These are phyloP conservation scores for Xylophagus ater DNA, from an alignment of 2,888 invertebrate species.

Conservation along the genomic window DNA sequence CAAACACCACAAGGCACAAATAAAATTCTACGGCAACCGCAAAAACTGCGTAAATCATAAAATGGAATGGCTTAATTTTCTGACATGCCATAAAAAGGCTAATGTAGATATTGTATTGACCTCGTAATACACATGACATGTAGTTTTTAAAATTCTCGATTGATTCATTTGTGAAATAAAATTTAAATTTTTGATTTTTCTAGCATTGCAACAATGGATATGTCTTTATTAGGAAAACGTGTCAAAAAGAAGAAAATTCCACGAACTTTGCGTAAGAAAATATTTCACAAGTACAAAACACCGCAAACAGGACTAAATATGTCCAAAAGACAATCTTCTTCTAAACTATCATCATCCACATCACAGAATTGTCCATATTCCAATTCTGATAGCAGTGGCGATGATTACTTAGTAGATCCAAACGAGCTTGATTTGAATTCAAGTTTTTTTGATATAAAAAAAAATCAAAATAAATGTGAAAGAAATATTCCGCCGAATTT, in stretches of 20 bases:
- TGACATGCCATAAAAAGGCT: no score
- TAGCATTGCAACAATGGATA: no score
- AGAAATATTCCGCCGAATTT: slow-evolving; percentile 24
- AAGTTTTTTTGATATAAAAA: slow-evolving; percentile 40
- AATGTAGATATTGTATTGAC: no score
- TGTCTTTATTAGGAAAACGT: slow-evolving; percentile 1
- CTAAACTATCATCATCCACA: slow-evolving; percentile 1
- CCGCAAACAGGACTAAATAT: neutral
- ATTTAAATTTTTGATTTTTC: no score
- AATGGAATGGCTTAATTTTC: no score
- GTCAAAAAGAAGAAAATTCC: slow-evolving; percentile 4
- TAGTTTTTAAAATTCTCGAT: no score
- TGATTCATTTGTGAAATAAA: no score
- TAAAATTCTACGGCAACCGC: slow-evolving; percentile 14
- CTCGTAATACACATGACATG: no score
- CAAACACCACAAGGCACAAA: neutral
- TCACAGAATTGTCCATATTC: slow-evolving; percentile 19
- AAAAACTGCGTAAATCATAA: slow-evolving; percentile 20
- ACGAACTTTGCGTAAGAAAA: slow-evolving; percentile 9
- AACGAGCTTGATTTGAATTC: slow-evolving; percentile 46
- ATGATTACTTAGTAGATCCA: slow-evolving; percentile 44
- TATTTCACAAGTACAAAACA: slow-evolving; percentile 8
- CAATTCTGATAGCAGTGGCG: slow-evolving; percentile 39
- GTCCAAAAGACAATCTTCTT: neutral
- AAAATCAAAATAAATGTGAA: slow-evolving; percentile 12